Base-by-base conservation (phyloP, 2,888 invertebrate species). In the Dastarcus helophoroides region DNA sequence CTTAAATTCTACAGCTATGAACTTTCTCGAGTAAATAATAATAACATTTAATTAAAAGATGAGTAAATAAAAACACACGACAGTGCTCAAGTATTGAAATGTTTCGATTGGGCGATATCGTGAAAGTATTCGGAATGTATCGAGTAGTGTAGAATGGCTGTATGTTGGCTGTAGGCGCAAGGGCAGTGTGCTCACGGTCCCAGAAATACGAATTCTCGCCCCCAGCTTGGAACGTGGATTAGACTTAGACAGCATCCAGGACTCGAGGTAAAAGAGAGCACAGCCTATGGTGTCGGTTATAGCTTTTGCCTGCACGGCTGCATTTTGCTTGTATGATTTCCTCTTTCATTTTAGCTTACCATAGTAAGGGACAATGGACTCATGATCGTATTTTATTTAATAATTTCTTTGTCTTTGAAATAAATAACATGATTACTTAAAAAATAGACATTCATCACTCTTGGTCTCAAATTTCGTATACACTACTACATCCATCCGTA, bases 121-220 rank as follows among this genome's bases (percentile, higher is more conserved):
- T 17, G 19, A 17, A 17, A 17, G 19, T 17, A 17, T 7, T 33
- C 32, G 36, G 37, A 36, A 45, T 43, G 41, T 37, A 32, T 47
- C 48, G 51, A 41, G 47, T 45, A 36, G 46, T 46, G 47, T 46
- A 48, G 44, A 40, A 32, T 47, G 45, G 47, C 46, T 44, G 47
- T 49, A 48, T 57, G 54, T 56, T 60, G 53, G 57, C 56, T 53
- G 43, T 62, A 75, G 73, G 68, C 73, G 72, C 67, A 76, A 75
- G 67, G 69, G 72, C 69, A 76, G 75, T 69, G 71, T 76, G 60
- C 69, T 79, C 71, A 72, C 76, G 64, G 73, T 81, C 47, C 83
- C 83, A 44, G 80, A 80, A 71, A 83, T 84, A 57, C 78, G 82
- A 55, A 79, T 84, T 54, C 67, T 82, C 69, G 80, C 81, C 58